Evolutionary conservation across 2,113 vertebrate genomes (phyloP).

Genomic region (Trogon surrucura): DNA sequence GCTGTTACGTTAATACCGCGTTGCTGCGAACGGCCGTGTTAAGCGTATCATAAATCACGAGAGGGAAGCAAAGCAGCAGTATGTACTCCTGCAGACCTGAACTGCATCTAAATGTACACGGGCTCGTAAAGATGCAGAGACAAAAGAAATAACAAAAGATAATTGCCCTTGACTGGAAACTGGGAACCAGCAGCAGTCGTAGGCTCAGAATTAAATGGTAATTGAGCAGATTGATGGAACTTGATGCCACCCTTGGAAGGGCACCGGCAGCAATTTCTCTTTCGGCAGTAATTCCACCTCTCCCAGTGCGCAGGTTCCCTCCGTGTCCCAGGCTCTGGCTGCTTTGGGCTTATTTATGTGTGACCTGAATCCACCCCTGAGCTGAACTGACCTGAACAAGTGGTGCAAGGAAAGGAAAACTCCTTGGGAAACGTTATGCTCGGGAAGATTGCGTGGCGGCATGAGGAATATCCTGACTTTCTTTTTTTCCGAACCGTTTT

Average conservation of each 20-base stretch:
- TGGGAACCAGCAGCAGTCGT: not conserved
- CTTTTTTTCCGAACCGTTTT: not conserved
- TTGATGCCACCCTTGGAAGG: not conserved
- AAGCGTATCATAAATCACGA: not conserved
- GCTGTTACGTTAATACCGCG: not conserved
- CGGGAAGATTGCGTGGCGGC: accelerated
- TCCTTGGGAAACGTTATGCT: not conserved
- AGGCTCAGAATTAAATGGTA: not conserved
- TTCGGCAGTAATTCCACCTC: not conserved
- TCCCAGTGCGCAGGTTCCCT: accelerated
- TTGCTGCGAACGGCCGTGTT: not conserved
- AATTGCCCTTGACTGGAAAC: not conserved
- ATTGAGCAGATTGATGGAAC: not conserved
- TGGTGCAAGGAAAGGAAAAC: accelerated
- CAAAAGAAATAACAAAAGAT: not conserved
- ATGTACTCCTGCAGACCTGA: not conserved
- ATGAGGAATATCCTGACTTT: not conserved
- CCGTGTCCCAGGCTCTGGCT: not conserved
- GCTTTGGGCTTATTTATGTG: not conserved
- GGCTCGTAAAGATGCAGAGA: not conserved
- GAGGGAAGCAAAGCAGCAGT: not conserved
- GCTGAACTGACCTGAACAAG: not conserved
- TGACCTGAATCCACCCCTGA: not conserved
- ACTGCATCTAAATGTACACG: not conserved
- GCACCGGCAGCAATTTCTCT: not conserved